These are phyloP conservation scores for Gymnocephalus cernua DNA, from an alignment of 2,113 vertebrate species.

Conservation along the genomic window DNA sequence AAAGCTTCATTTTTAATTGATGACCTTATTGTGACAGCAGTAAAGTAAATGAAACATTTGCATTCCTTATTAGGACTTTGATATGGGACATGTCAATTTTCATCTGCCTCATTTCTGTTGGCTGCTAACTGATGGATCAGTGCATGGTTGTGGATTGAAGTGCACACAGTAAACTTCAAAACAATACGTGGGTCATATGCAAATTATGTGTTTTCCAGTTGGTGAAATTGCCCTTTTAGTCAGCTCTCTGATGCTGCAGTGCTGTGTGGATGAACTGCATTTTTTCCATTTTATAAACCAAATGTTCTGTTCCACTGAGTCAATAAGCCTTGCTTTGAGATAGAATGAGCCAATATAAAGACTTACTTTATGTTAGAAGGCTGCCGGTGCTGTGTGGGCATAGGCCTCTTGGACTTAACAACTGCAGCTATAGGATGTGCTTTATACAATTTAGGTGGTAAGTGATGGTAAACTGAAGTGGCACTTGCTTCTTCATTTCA, in stretches of 20 bases:
- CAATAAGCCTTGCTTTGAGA: neutral
- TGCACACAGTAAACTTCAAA: neutral
- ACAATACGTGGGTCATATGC: neutral
- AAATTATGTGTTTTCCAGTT: conserved; percentile 13
- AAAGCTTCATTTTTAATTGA: neutral
- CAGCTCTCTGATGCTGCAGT: conserved; percentile 24
- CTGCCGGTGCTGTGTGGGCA: neutral
- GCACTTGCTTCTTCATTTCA: neutral
- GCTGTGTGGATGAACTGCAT: neutral
- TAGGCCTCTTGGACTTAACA: neutral
- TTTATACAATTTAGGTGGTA: neutral
- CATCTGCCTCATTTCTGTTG: conserved; percentile 5
- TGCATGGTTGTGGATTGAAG: neutral
- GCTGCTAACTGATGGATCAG: neutral
- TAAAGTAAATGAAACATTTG: conserved; percentile 6
- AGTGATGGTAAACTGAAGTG: conserved; percentile 1
- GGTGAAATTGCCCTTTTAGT: conserved; percentile 25
- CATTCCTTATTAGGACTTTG: neutral
- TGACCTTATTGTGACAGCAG: neutral
- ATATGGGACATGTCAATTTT: conserved; percentile 1
- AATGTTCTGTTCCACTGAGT: conserved; percentile 9
- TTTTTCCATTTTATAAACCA: conserved; percentile 16
- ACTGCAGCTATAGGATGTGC: neutral
- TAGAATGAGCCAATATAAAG: conserved; percentile 5
- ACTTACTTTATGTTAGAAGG: conserved; percentile 9